A percentile compares a stretch with the other conserved stretches of the same genome.
These are phyloP conservation scores for Xyrauchen texanus DNA, from an alignment of 2,113 vertebrate species.

Conservation along the genomic window DNA sequence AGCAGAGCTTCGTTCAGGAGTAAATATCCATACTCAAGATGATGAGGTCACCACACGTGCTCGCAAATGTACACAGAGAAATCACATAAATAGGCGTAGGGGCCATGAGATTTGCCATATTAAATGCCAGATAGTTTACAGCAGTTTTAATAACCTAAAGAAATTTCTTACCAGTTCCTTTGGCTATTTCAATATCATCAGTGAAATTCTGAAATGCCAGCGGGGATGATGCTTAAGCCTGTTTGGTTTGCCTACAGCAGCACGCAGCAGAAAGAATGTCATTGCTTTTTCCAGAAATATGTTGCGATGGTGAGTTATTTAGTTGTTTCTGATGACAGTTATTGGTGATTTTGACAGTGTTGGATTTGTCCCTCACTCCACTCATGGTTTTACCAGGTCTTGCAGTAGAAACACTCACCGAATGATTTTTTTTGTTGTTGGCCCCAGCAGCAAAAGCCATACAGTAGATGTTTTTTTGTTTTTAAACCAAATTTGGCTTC, in stretches of 20 bases:
- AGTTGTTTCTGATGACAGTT: not conserved
- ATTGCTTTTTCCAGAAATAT: constrained; percentile 34
- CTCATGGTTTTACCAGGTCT: constrained; percentile 15
- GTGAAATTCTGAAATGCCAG: constrained; percentile 7
- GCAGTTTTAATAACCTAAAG: not conserved
- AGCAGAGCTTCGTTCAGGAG: constrained; percentile 10
- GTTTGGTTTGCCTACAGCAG: constrained; percentile 9
- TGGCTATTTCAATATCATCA: not conserved
- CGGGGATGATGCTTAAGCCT: not conserved
- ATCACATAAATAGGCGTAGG: constrained; percentile 2
- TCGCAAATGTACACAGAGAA: not conserved
- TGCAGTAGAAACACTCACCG: not conserved
- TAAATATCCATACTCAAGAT: constrained; percentile 18
- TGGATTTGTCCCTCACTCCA: constrained; percentile 11
- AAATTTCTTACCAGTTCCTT: not conserved
- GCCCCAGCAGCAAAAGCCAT: too few relatives aligned
- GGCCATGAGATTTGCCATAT: not conserved
- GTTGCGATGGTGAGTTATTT: constrained; percentile 17
- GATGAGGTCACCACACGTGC: not conserved
- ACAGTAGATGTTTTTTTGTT: not conserved
- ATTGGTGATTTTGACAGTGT: constrained; percentile 6
- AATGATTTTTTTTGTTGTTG: not conserved
- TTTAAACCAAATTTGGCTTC: not conserved
- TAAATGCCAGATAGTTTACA: constrained; percentile 10
- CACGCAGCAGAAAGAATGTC: not conserved